These are phyloP conservation scores for Sapayoa aenigma DNA, from an alignment of 2,113 vertebrate genomes.

Conservation along the genomic window DNA sequence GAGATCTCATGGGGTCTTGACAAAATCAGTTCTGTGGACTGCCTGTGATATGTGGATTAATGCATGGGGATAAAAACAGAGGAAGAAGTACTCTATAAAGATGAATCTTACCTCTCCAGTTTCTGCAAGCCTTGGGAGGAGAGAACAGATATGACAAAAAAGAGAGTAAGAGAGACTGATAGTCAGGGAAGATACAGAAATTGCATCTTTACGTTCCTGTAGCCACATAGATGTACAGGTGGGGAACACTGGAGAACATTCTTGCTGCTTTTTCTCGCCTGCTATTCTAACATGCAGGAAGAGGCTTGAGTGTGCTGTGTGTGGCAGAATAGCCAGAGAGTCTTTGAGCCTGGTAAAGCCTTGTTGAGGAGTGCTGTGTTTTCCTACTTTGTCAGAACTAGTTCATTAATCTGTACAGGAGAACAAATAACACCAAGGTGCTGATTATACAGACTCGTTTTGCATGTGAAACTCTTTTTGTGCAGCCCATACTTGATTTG, in stretches of 20 bases:
- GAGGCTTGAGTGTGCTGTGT: neutral
- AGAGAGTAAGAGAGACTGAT: neutral
- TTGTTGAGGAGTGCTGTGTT: neutral
- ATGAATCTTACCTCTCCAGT: neutral
- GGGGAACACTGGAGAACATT: neutral
- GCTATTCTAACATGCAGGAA: neutral
- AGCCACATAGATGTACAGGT: neutral
- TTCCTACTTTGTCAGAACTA: neutral
- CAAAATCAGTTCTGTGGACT: neutral
- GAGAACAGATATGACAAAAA: neutral
- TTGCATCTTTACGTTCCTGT: neutral
- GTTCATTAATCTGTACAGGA: neutral
- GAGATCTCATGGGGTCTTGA: neutral
- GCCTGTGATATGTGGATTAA: neutral
- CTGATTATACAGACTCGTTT: neutral
- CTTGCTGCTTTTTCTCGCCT: neutral
- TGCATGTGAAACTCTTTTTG: neutral
- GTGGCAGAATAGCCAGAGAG: neutral
- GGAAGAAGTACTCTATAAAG: neutral
- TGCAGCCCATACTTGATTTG: neutral
- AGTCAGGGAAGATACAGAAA: neutral
- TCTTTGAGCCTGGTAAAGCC: neutral
- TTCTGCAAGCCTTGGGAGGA: neutral
- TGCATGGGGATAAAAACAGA: neutral
- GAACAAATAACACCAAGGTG: neutral